Percentiles rank a stretch among this genome's conserved stretches.
phyloP scores from a whole-genome alignment of 2,113 vertebrate genomes.

The Ctenodactylus gundi region DNA sequence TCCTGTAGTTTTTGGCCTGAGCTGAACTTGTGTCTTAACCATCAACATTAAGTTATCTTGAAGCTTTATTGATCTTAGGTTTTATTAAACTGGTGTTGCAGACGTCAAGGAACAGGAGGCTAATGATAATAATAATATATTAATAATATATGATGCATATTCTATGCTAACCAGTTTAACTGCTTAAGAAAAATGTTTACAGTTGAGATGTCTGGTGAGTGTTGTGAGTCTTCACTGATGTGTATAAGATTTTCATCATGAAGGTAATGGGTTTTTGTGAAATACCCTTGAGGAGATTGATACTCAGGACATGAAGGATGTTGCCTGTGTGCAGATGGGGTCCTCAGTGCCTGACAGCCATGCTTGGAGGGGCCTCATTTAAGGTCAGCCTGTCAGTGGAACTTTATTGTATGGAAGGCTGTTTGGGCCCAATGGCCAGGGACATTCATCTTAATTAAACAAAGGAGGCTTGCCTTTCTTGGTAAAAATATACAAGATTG shows the following conservation, averaged over 20 bases:
- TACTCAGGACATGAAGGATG: background rate
- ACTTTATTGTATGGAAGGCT: background rate
- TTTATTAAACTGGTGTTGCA: background rate
- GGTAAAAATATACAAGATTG: background rate
- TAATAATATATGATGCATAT: background rate
- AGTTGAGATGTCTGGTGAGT: background rate
- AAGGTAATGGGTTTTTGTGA: conserved; percentile 24
- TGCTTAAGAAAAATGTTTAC: background rate
- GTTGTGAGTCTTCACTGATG: background rate
- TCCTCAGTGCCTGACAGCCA: background rate
- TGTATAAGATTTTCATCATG: background rate
- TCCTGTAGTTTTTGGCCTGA: background rate
- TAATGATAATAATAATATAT: too few species aligned
- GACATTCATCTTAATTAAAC: background rate
- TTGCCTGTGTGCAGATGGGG: background rate
- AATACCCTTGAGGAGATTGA: background rate
- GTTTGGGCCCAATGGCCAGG: background rate
- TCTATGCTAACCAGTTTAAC: background rate
- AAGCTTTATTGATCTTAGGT: background rate
- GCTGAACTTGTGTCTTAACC: background rate
- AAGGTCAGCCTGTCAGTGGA: background rate
- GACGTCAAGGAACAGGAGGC: background rate
- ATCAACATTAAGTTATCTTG: background rate
- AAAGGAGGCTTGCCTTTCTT: background rate
- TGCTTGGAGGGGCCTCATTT: background rate